A percentile compares a stretch with the other conserved stretches of the same genome.
phyloP scores from a whole-genome alignment of 2,888 invertebrate genomes.

The Rhyacophila evoluta region DNA sequence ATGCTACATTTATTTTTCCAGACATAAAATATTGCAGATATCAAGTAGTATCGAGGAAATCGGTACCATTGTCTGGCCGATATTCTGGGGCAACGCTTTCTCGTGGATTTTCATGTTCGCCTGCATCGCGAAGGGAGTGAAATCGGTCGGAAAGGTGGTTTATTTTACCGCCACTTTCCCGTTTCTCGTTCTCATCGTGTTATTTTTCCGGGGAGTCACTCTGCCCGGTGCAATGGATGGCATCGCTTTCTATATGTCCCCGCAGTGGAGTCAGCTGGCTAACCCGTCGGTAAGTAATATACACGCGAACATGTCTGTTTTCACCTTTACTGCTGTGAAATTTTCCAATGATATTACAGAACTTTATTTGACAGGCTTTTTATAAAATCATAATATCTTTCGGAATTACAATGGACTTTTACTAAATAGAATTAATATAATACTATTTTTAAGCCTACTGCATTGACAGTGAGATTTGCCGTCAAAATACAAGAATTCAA shows the following conservation, averaged over 20 bases:
- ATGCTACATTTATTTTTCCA: too few relatives aligned
- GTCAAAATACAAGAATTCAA: too few relatives aligned
- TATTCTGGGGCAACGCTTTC: constrained; percentile 79
- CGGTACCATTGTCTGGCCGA: constrained; percentile 84
- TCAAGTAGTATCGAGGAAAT: constrained; percentile 79
- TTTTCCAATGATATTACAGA: too few relatives aligned
- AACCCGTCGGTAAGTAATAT: constrained; percentile 75
- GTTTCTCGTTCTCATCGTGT: constrained; percentile 77
- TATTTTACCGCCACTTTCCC: constrained; percentile 92
- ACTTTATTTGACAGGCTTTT: too few relatives aligned
- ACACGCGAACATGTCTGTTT: background rate
- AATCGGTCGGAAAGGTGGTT: constrained; percentile 89
- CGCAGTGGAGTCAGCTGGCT: constrained; percentile 80
- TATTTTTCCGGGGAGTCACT: constrained; percentile 83
- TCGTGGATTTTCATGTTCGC: constrained; percentile 87
- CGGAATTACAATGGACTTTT: too few relatives aligned
- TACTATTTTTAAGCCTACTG: too few relatives aligned
- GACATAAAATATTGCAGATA: constrained; percentile 82
- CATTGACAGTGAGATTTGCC: too few relatives aligned
- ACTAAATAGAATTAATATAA: too few relatives aligned
- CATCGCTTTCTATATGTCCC: constrained; percentile 81
- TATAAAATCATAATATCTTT: too few relatives aligned
- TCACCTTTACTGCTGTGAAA: background rate
- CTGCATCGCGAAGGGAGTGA: constrained; percentile 89
- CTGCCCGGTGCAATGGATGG: constrained; percentile 84